Evolutionary conservation across 2,113 vertebrate species (phyloP).

Genomic region (Onychostruthus taczanowskii): DNA sequence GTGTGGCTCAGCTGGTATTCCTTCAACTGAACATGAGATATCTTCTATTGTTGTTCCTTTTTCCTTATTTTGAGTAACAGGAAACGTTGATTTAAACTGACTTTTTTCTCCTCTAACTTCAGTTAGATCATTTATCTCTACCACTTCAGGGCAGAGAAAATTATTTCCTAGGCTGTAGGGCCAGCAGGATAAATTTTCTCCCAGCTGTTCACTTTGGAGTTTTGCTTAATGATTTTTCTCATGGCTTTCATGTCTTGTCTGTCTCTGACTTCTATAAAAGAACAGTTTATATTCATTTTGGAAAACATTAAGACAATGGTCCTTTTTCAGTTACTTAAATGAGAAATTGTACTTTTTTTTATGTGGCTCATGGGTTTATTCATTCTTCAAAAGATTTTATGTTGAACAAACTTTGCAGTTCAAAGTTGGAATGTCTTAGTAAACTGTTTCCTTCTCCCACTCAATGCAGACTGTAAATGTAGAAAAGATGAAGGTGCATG

Average conservation of each 20-base stretch:
- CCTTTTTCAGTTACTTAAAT: not conserved
- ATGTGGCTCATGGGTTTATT: not conserved
- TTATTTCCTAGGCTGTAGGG: not conserved
- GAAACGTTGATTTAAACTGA: not conserved
- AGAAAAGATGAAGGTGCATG: not conserved
- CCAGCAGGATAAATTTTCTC: not conserved
- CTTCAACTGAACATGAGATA: not conserved
- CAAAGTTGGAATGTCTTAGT: not conserved
- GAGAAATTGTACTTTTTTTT: not conserved
- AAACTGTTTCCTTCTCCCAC: not conserved
- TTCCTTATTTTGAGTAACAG: not conserved
- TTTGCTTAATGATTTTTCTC: constrained; percentile 37
- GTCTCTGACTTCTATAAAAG: not conserved
- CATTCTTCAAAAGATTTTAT: not conserved
- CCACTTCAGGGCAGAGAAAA: not conserved
- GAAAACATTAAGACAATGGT: not conserved
- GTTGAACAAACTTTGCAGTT: not conserved
- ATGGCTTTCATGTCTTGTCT: not conserved
- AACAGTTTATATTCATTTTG: not conserved
- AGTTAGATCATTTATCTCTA: constrained; percentile 3
- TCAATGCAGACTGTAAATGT: not conserved
- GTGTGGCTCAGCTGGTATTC: not conserved
- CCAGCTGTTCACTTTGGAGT: not conserved
- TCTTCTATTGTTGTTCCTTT: not conserved
- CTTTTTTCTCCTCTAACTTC: not conserved